phyloP scores from a whole-genome alignment of 2,888 invertebrate genomes.

The Mycalesis mineus region DNA sequence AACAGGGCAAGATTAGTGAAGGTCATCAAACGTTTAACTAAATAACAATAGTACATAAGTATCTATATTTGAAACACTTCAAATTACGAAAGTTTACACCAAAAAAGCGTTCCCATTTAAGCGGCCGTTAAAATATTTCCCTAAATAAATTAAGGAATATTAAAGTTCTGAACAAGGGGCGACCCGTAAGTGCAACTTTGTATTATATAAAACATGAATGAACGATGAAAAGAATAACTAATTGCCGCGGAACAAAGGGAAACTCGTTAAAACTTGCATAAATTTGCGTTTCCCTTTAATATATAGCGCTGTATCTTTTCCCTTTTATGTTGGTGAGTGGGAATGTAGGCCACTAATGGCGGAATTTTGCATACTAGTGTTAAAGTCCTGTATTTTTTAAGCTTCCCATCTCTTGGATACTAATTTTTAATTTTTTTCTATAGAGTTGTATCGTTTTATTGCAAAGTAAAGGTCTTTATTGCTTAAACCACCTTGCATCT shows the following conservation, averaged over 20 bases:
- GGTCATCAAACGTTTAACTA: too few relatives aligned
- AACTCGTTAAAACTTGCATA: conserved; percentile 19
- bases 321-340: neutral
- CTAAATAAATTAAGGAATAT: conserved; percentile 12
- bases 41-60: too few relatives aligned
- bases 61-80: neutral
- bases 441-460: too few relatives aligned
- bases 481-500: too few relatives aligned
- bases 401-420: too few relatives aligned
- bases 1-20: too few relatives aligned
- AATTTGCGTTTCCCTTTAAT: conserved; percentile 3
- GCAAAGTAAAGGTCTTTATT: too few relatives aligned
- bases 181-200: conserved; percentile 16
- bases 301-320: neutral
- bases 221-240: conserved; percentile 19
- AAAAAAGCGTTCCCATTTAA: neutral
- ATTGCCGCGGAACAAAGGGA: conserved; percentile 14
- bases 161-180: conserved; percentile 11
- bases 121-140: neutral
- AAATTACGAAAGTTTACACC: neutral
- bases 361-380: neutral
- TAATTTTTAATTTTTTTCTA: too few relatives aligned
- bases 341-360: neutral
- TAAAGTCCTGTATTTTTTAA: neutral
- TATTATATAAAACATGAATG: conserved; percentile 11